Conservation (phyloP, 1,140 invertebrate species). For the Semibalanus balanoides region DNA sequence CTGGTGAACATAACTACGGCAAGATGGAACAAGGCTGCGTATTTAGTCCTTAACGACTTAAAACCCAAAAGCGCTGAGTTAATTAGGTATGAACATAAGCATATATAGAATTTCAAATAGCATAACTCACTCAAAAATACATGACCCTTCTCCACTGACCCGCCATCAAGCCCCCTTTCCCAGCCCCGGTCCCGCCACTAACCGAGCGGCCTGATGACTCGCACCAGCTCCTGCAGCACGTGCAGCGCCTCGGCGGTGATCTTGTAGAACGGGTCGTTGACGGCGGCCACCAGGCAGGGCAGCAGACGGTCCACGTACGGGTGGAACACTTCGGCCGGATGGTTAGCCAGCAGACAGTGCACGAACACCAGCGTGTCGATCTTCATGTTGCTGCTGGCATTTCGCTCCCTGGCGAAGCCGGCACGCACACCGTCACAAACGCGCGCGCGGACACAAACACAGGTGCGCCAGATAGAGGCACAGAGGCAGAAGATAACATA, state of each 20-base stretch:
- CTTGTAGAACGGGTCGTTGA: constrained; percentile 94
- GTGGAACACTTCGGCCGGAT: constrained; percentile 62
- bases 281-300: constrained; percentile 71
- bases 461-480: too few species aligned
- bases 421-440: not conserved
- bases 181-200: too few species aligned
- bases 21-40: too few species aligned
- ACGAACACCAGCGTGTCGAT: constrained; percentile 92
- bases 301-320: constrained; percentile 67
- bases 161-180: too few species aligned
- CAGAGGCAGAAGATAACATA: too few species aligned
- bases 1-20: too few species aligned
- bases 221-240: constrained; percentile 85
- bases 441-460: not conserved
- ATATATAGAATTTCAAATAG: too few species aligned
- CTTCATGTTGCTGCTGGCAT: constrained; percentile 94
- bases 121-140: too few species aligned
- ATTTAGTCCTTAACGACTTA: too few species aligned
- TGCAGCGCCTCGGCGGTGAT: constrained; percentile 88
- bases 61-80: too few species aligned
- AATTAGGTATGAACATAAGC: too few species aligned
- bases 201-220: constrained; percentile 81
- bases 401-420: constrained; percentile 56
- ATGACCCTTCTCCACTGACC: too few species aligned
- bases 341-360: constrained; percentile 67